Conservation (phyloP, 1,140 invertebrate genomes). For the Ganaspis sp. region DNA sequence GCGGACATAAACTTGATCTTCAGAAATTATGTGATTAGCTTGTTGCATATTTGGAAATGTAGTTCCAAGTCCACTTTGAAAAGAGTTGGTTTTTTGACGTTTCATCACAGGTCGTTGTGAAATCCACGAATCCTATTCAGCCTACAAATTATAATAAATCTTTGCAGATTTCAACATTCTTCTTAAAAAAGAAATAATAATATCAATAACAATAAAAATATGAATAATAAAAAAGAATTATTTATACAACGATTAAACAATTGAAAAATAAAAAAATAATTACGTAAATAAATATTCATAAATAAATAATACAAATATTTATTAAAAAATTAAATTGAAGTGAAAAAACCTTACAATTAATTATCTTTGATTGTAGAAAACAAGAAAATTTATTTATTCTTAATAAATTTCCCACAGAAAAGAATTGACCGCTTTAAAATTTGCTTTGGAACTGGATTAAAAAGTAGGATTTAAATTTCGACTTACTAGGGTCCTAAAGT, state of each 20-base stretch:
- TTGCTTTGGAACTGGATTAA: no score
- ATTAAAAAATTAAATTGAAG: slow-evolving; percentile 2
- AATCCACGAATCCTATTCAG: slow-evolving; percentile 19
- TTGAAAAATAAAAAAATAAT: no score
- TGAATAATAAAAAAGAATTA: slow-evolving; percentile 27
- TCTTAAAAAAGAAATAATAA: no score
- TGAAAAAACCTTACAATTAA: no score
- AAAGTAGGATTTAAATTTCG: no score
- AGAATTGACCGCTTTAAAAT: no score
- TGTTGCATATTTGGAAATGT: slow-evolving; percentile 81
- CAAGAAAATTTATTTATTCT: no score
- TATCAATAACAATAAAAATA: no score
- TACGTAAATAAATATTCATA: no score
- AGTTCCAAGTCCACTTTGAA: slow-evolving; percentile 84
- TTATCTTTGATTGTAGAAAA: no score
- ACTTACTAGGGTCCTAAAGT: slow-evolving; percentile 32
- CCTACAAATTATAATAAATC: slow-evolving; percentile 22
- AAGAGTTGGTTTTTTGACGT: slow-evolving; percentile 74
- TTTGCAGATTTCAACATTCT: not conserved
- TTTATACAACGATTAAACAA: no score
- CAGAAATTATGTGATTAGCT: slow-evolving; percentile 83
- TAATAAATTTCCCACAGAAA: no score
- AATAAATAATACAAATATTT: slow-evolving; percentile 24
- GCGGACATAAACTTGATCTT: slow-evolving; percentile 83
- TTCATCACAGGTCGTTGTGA: not conserved